Base-by-base conservation (phyloP, 2,888 invertebrate species). In the Eristalinus aeneus region DNA sequence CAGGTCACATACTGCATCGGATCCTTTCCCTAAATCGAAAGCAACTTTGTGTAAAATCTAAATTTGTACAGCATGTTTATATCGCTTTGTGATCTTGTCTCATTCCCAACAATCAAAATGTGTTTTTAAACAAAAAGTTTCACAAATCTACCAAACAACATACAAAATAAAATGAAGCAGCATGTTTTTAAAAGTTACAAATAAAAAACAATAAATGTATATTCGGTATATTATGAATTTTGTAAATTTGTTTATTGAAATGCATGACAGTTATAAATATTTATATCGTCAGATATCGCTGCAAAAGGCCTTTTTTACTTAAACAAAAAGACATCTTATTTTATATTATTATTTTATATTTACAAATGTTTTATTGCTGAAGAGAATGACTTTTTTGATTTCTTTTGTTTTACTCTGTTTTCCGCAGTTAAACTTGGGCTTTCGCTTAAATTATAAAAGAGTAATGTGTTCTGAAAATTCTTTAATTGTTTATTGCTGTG, bases 391-490 rank as follows among this genome's bases (percentile, higher is more conserved):
- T 61, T 58, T 65, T 73, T 88, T 46, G 72, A 67, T 71, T 63
- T 31, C n/a, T 76, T 84, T 27, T 54, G 22, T 69, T 77, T 60
- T 65, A 77, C 71, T 79, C 71, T 80, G 87, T 77, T 63, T 79
- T 81, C 85, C 56, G 88, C 91, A 92, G 92, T 91, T 92, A 89
- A 92, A 91, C 90, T 90, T 90, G 90, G 91, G 91, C 90, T 91
- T 92, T 90, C 91, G 92, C 90, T 92, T 91, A 90, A 90, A 91
- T 85, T 91, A 90, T 89, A 92, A 92, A 91, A 90, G 91, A 91
- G 92, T 92, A 91, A 92, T 88, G 76, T 63, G 27, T 87, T 67
- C 58, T 53, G 36, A 84, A 5, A 77, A 16, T 2, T n/a, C n/a
- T 81, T 80, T 76, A 61, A 39, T 65, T 64, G 11, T 78, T 80